Evolutionary conservation across 2,888 invertebrate genomes (phyloP).

Genomic region (Timandra comae): DNA sequence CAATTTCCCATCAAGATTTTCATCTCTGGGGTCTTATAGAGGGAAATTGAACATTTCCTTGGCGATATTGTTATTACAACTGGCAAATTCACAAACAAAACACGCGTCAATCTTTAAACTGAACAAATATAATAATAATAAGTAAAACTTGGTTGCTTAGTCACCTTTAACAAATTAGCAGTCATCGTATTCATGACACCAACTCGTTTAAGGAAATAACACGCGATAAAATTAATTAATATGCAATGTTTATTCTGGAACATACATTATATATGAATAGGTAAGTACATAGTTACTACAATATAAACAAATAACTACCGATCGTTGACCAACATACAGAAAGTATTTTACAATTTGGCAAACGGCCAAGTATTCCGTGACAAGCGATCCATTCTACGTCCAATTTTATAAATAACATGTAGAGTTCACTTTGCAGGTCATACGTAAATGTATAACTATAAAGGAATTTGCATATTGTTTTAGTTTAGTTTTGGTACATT

Average conservation of each 20-base stretch:
- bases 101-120: too few species aligned
- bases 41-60: too few species aligned
- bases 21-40: too few species aligned
- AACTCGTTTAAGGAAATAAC: constrained; percentile 8
- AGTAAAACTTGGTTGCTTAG: constrained; percentile 1
- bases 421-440: constrained; percentile 41
- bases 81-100: too few species aligned
- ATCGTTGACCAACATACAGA: constrained; percentile 62
- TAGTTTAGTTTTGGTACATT: constrained; percentile 4
- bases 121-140: too few species aligned
- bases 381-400: constrained; percentile 53
- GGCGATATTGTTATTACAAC: too few species aligned
- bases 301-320: constrained; percentile 54
- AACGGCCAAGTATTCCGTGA: constrained; percentile 61
- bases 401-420: constrained; percentile 52
- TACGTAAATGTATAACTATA: constrained; percentile 27
- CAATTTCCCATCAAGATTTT: too few species aligned
- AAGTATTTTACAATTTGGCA: constrained; percentile 66
- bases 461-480: constrained; percentile 26
- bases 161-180: constrained; percentile 3
- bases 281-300: constrained; percentile 15
- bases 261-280: constrained; percentile 3
- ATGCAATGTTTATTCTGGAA: constrained; percentile 6
- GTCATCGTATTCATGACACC: constrained; percentile 2
- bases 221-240: constrained; percentile 7